A percentile compares a stretch with the other conserved stretches of the same genome.
Evolutionary conservation across 2,113 vertebrate species (phyloP).

Genomic region (Saccopteryx leptura): DNA sequence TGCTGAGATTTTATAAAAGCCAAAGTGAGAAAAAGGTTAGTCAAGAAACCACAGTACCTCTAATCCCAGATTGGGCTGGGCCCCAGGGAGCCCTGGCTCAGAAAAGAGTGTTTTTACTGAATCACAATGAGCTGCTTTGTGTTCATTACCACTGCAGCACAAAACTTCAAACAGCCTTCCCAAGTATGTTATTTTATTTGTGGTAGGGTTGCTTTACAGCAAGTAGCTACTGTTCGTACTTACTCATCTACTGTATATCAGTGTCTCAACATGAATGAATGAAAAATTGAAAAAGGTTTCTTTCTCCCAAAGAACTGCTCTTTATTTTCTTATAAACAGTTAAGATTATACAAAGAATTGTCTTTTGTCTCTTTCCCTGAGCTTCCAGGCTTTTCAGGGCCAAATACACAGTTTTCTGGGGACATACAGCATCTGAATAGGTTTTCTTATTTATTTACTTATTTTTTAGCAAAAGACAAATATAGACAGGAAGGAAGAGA

Average conservation of each 20-base stretch:
- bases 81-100: neutral
- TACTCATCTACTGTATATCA: neutral
- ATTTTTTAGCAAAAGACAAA: too few species aligned
- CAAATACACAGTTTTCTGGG: neutral
- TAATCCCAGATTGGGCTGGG: neutral
- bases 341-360: neutral
- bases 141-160: neutral
- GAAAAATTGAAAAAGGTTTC: neutral
- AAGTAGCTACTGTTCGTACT: neutral
- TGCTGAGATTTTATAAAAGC: neutral
- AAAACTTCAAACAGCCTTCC: neutral
- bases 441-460: too few species aligned
- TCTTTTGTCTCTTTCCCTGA: neutral
- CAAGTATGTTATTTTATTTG: neutral
- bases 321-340: neutral
- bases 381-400: neutral
- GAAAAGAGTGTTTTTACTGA: slow-evolving; percentile 25
- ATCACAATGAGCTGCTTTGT: neutral
- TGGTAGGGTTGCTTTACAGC: neutral
- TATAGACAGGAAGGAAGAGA: too few species aligned
- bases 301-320: neutral
- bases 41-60: neutral
- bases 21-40: neutral
- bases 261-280: neutral
- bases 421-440: neutral